Evolutionary conservation across 2,888 invertebrate species (phyloP).

Genomic region (Macrophya alboannulata): DNA sequence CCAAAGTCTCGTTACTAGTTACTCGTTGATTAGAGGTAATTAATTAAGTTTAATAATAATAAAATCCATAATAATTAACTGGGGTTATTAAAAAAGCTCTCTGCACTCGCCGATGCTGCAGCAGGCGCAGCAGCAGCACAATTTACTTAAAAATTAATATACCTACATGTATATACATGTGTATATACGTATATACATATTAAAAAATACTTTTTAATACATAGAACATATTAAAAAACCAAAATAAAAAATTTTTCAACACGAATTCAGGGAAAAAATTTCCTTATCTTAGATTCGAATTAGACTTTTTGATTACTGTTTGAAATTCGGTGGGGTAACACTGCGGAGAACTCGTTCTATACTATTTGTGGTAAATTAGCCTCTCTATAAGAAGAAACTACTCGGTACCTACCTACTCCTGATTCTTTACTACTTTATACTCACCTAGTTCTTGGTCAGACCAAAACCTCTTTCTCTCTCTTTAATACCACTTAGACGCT

Average conservation of each 20-base stretch:
- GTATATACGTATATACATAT: too few relatives aligned
- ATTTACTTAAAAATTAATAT: neutral
- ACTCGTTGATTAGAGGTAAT: neutral
- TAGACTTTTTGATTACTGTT: neutral
- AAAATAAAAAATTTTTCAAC: too few relatives aligned
- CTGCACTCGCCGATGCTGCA: neutral
- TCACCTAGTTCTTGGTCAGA: constrained; percentile 31
- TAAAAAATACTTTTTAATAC: too few relatives aligned
- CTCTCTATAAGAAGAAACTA: neutral
- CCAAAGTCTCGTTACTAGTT: neutral
- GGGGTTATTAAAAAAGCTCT: neutral
- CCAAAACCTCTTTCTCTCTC: constrained; percentile 32
- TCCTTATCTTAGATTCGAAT: neutral
- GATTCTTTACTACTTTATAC: constrained; percentile 34
- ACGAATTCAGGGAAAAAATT: neutral
- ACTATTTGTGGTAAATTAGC: neutral
- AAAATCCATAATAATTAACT: neutral
- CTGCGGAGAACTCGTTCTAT: neutral
- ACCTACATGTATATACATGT: too few relatives aligned
- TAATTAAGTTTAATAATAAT: neutral
- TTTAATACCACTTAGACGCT: constrained; percentile 60
- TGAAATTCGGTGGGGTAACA: neutral
- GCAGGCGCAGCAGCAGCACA: neutral
- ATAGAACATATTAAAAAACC: too few relatives aligned
- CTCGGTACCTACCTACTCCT: neutral